Percentiles rank a stretch among this genome's conserved stretches.
Conservation (phyloP, 2,113 vertebrate genomes). For the Erythrocercus mccallii region DNA sequence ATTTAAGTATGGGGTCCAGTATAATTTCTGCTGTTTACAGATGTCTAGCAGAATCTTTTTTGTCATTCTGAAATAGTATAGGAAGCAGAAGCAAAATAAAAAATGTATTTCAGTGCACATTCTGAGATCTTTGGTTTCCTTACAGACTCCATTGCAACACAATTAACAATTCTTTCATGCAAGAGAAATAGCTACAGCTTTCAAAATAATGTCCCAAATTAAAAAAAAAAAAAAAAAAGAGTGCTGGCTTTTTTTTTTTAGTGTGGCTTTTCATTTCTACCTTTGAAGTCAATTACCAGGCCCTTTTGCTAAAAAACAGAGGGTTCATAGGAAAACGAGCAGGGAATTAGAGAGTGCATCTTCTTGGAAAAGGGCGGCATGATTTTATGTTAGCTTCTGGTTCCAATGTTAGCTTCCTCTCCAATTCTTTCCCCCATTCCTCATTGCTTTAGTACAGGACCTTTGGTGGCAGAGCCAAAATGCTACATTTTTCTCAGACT, state of each 20-base stretch:
- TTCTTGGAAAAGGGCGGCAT: background rate
- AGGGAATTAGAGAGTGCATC: background rate
- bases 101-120: background rate
- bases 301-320: background rate
- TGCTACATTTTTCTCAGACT: background rate
- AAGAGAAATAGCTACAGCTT: background rate
- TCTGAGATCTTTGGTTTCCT: background rate
- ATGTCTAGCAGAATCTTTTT: conserved; percentile 82
- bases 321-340: background rate
- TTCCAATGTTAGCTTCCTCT: background rate
- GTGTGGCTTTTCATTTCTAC: background rate
- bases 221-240: background rate
- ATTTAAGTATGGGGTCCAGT: conserved; percentile 84
- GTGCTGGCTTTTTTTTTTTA: background rate
- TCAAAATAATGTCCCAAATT: background rate
- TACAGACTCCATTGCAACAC: background rate
- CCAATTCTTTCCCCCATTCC: background rate
- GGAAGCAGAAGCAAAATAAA: background rate
- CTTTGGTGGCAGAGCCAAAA: background rate
- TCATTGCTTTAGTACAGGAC: background rate
- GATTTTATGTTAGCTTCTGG: background rate
- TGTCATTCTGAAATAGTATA: conserved; percentile 81
- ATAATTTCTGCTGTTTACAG: conserved; percentile 90
- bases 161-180: background rate
- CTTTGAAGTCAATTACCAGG: background rate